These are phyloP conservation scores for Drosophila ustulata DNA, from an alignment of 2,888 invertebrate genomes.

Conservation along the genomic window DNA sequence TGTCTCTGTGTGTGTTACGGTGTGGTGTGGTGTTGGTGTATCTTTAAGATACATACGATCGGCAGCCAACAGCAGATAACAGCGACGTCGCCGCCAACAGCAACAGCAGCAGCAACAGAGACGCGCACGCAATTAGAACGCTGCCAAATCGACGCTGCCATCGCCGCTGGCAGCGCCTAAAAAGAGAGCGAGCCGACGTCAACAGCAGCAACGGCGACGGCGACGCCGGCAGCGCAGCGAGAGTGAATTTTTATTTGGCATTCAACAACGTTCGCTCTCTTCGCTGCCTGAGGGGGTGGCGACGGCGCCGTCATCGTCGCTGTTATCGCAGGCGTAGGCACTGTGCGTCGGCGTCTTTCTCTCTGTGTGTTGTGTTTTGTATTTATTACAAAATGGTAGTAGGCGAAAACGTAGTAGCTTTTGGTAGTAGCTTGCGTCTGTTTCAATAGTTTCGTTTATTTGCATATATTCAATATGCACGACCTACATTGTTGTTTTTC, in stretches of 20 bases:
- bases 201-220: slow-evolving; percentile 35
- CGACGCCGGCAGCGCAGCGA: slow-evolving; percentile 58
- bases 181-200: slow-evolving; percentile 36
- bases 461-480: slow-evolving; percentile 78
- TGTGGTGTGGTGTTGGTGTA: slow-evolving; percentile 52
- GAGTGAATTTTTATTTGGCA: slow-evolving; percentile 60
- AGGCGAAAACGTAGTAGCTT: slow-evolving; percentile 50
- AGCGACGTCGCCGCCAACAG: slow-evolving; percentile 36
- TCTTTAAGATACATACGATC: slow-evolving; percentile 76
- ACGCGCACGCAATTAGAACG: slow-evolving; percentile 73
- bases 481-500: slow-evolving; percentile 75
- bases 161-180: slow-evolving; percentile 35
- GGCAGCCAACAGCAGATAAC: slow-evolving; percentile 62
- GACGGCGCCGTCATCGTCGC: slow-evolving; percentile 48
- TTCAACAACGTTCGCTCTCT: slow-evolving; percentile 49
- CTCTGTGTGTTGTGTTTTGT: slow-evolving; percentile 44
- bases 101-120: slow-evolving; percentile 46
- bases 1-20: too few species aligned
- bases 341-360: slow-evolving; percentile 48
- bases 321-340: slow-evolving; percentile 57
- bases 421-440: slow-evolving; percentile 42
- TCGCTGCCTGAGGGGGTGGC: slow-evolving; percentile 57
- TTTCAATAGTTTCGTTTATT: slow-evolving; percentile 63
- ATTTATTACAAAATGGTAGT: slow-evolving; percentile 61
- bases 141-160: slow-evolving; percentile 36